Base-by-base conservation (phyloP, 2,888 invertebrate species). In the Callinectes sapidus region DNA sequence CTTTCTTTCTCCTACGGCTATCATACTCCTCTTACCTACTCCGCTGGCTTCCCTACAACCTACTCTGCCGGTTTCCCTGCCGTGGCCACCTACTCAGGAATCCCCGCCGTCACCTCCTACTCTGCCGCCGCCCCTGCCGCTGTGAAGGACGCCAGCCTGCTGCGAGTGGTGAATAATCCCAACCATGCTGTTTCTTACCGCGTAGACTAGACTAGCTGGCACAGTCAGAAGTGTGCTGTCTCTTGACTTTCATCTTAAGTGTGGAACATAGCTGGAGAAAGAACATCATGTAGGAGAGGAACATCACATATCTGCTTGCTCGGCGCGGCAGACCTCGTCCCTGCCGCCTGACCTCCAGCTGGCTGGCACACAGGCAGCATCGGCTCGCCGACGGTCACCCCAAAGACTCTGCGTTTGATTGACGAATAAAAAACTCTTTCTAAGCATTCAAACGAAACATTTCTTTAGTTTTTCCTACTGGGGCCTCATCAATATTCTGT, bases 181-280 rank as follows among this genome's bases (percentile, higher is more conserved):
- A 88, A 87, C 18, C 94, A 94, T n/a, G 94, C 94, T 77, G 92
- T 92, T 85, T 92, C 94, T 48, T 94, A 94, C 91, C 92, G 94
- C 39, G 94, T 94, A 32, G 90, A 93, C 90, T 93, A 92, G 54
- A 55, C 87, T 28, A 18, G 32, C 16, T 48, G 32, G 35, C 87
- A 87, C 55, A 87, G 87, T 55, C 48, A 48, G n/a, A 87, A 18
- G 48, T 48, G 54, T 48, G 55, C 55, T 87, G 48, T 87, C n/a
- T 55, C n/a, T 87, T 32, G 32, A 87, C 48, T 48, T 32, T 48
- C 55, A 54, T 42, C 42, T 42, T n/a, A 90, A 0, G 23, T 48
- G 48, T n/a, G n/a, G 55, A 61, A 61, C 48, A 35, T 23, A 32
- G 32, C 61, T 89, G 55, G 16, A 89, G 35, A 23, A 66, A 32